phyloP scores from a whole-genome alignment of 2,888 invertebrate species.

The Podotricha telesiphe region DNA sequence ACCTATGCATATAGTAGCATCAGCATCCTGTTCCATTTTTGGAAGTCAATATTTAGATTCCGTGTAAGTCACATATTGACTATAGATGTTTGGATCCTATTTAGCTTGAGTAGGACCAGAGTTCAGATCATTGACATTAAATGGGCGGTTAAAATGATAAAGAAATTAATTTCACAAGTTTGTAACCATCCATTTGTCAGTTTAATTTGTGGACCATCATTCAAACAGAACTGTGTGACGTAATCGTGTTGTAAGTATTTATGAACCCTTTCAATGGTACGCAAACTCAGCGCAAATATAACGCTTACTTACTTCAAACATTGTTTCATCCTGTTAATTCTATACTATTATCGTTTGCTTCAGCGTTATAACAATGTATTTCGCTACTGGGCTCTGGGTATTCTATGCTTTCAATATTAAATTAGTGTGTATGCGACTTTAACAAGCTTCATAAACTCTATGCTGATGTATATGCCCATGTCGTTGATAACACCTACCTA shows the following conservation, averaged over 20 bases:
- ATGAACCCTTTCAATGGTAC: conserved; percentile 69
- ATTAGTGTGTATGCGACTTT: conserved; percentile 82
- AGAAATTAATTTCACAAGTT: conserved; percentile 50
- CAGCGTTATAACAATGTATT: conserved; percentile 80
- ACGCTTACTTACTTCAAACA: conserved; percentile 68
- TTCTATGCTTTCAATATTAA: conserved; percentile 83
- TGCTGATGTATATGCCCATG: conserved; percentile 82
- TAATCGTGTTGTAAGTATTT: conserved; percentile 80
- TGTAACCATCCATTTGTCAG: conserved; percentile 70
- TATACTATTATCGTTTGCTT: conserved; percentile 82
- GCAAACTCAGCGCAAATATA: conserved; percentile 72
- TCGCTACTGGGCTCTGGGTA: conserved; percentile 83
- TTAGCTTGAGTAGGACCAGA: conserved; percentile 74
- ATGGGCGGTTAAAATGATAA: conserved; percentile 49
- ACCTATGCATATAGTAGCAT: conserved; percentile 63
- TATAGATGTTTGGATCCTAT: conserved; percentile 62
- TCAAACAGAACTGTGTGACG: conserved; percentile 68
- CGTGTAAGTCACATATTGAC: conserved; percentile 59
- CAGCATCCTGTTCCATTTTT: conserved; percentile 59
- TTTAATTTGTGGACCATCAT: conserved; percentile 66
- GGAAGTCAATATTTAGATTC: conserved; percentile 54
- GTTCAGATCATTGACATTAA: conserved; percentile 67
- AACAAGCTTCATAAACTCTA: conserved; percentile 81
- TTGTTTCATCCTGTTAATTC: conserved; percentile 53
- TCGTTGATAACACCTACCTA: conserved; percentile 77